Evolutionary conservation across 2,797 vertebrate genomes (phyloP), one percentile per base, ranked within the genome.

Genomic region (Betta splendens): DNA sequence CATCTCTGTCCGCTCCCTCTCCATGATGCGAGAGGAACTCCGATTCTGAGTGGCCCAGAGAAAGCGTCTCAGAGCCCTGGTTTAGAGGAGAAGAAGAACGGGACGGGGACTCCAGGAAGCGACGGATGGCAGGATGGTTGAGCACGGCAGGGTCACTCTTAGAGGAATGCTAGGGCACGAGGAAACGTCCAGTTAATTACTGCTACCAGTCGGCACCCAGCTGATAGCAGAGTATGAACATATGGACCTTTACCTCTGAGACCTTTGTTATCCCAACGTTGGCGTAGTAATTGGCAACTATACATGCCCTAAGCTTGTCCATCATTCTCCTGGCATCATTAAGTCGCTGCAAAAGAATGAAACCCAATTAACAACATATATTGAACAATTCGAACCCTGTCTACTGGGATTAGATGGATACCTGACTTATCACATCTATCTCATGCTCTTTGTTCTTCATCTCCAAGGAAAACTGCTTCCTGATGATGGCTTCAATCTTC

Each of bases 381-480:
- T 4, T 32, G 18, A 23, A 9, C 3, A 5, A 26, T 7, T 7
- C 7, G 28, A 28, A 7, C 2, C 26, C 21, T 21, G 1, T 25
- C 42, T 8, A 11, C 8, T 5, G 16, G 13, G 2, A 13, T 43
- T 17, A 56, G 46, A 5, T 6, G n/a, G 6, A 73, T 94, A 99
- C 98, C 95, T 98, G 97, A 78, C 96, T 95, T 52, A 99, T 99
- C 53, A 99, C 94, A 89, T 98, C 96, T 65, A 99, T 98, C 87
- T 99, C 98, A 51, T 98, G 96, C 64, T 98, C 97, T 85, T 99
- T 99, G 88, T 93, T 99, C 91, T 97, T 99, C 94, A 99, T 96
- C 89, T 99, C 98, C 12, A 98, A 80, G 0, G 94, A 89, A 90
- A 99, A 99, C 63, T 99, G 98, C 38, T 98, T 95, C 77, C 93